Base-by-base conservation (phyloP, 1,140 invertebrate species). In the Pectinophora gossypiella region DNA sequence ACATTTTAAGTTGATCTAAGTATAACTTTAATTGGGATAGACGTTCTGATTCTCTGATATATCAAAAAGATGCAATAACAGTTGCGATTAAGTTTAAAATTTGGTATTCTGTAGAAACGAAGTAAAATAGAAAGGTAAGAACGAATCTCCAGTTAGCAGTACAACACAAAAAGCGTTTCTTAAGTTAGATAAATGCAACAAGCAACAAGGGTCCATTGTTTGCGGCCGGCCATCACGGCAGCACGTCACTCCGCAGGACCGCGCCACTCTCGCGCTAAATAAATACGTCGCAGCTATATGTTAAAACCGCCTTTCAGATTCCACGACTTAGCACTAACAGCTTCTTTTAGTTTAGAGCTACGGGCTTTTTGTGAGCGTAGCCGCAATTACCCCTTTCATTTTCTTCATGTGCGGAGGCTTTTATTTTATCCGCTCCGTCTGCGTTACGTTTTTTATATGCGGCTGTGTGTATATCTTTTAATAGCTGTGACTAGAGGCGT, bases 331-430 rank as follows among this genome's bases (percentile, higher is more conserved):
- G 36, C 36, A 40, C 36, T 40, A 40, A 40, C 78, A 69, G 63
- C 74, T 82, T 73, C 72, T 76, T 76, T 77, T 75, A 72, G 64
- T 71, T 71, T 70, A 65, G 59, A 63, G 62, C 72, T 64, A 62
- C 61, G 36, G 66, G 68, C 70, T 74, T 76, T 79, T 79, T 79
- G 68, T 79, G 68, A 67, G 63, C 68, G 65, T 61, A 64, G 66
- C 72, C 69, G 68, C 76, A 79, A 79, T 79, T 82, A 78, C 74
- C 76, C 72, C 72, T 77, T 79, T 76, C 68, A 79, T 70, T 73
- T 72, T 70, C 61, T 73, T 72, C 67, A 70, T 74, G 64, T 67
- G 68, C 62, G 56, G 13, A 68, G 56, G 67, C 75, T 76, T 76
- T 77, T 78, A 76, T 78, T 78, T 78, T 73, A 76, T 72, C 58